Conservation (phyloP, 2,888 invertebrate species). For the Nineta flava region DNA sequence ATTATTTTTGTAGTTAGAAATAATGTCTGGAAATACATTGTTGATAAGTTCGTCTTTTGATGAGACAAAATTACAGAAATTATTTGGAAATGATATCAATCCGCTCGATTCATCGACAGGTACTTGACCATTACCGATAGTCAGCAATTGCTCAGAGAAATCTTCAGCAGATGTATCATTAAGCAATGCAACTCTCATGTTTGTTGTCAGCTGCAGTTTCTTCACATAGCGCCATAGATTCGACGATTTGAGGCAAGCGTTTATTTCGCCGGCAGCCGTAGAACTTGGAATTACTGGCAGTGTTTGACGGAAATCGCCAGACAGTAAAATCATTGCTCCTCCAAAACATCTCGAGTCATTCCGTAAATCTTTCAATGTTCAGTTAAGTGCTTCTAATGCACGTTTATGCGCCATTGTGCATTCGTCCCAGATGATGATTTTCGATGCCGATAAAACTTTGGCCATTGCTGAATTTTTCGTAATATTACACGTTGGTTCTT, state of each 20-base stretch:
- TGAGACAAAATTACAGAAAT: conserved; percentile 20
- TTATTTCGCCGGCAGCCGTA: conserved; percentile 10
- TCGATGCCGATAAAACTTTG: conserved; percentile 16
- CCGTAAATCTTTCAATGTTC: too few relatives aligned
- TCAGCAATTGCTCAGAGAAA: conserved; percentile 16
- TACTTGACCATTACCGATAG: conserved; percentile 19
- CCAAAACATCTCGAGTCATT: too few relatives aligned
- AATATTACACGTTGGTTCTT: conserved; percentile 18
- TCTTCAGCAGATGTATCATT: conserved; percentile 6
- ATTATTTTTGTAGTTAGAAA: conserved; percentile 9
- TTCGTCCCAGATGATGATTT: too few relatives aligned
- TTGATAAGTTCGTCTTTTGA: too few relatives aligned
- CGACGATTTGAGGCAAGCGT: too few relatives aligned
- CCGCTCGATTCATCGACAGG: conserved; percentile 18
- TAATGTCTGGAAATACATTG: conserved; percentile 17
- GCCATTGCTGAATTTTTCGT: conserved; percentile 18
- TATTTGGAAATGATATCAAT: conserved; percentile 19
- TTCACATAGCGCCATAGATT: conserved; percentile 10
- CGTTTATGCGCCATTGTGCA: too few relatives aligned
- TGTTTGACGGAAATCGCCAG: too few relatives aligned
- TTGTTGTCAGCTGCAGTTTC: conserved; percentile 9
- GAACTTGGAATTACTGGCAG: conserved; percentile 12
- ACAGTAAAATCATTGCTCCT: too few relatives aligned
- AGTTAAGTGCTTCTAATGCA: conserved; percentile 16
- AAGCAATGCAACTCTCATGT: conserved; percentile 10